Percentiles rank a stretch among this genome's conserved stretches.
These are phyloP conservation scores for Sebastes minor DNA, from an alignment of 2,797 vertebrate genomes.

Conservation along the genomic window DNA sequence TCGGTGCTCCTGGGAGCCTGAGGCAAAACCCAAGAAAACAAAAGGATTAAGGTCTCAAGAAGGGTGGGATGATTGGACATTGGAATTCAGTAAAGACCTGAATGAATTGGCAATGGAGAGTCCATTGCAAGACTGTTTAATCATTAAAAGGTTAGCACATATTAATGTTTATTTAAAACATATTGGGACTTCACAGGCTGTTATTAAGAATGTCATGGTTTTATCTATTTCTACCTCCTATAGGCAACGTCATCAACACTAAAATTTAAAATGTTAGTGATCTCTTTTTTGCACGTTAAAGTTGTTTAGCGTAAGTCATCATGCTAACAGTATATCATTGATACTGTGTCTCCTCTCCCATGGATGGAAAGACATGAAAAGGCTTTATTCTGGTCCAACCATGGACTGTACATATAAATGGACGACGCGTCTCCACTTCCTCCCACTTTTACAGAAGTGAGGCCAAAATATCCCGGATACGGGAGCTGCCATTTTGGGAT, in stretches of 20 bases:
- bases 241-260: neutral
- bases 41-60: neutral
- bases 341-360: too few species aligned
- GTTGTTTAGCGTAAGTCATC: neutral
- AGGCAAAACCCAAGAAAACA: neutral
- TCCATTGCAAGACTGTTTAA: neutral
- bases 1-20: neutral
- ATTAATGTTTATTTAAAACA: neutral
- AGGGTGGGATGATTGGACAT: neutral
- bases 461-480: too few species aligned
- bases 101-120: neutral
- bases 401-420: too few species aligned
- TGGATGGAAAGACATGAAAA: too few species aligned
- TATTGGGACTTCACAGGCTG: neutral
- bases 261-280: neutral
- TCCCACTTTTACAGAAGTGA: too few species aligned
- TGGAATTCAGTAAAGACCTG: neutral
- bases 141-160: too few species aligned
- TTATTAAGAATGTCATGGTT: neutral
- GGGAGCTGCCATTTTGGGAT: too few species aligned
- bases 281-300: neutral
- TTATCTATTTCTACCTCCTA: neutral
- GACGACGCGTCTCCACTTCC: too few species aligned
- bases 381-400: too few species aligned
- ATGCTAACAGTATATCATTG: neutral